Base-by-base conservation (phyloP, 2,888 invertebrate genomes). In the Gymnoscelis rufifasciata region DNA sequence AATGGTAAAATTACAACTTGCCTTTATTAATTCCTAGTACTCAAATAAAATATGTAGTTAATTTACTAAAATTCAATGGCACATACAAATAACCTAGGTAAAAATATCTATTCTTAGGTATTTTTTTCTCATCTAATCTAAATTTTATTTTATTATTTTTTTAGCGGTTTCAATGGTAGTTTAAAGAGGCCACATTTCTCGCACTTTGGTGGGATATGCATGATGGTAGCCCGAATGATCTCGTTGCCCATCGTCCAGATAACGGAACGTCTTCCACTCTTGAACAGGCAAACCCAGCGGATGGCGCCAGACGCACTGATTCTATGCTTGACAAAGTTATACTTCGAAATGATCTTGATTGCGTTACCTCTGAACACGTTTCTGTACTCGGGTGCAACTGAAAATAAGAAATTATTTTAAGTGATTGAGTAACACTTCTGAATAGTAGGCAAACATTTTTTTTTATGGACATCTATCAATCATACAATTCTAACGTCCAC, bases 161-260 rank as follows among this genome's bases (percentile, higher is more conserved):
- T 31, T 4, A 8, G 31, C n/a, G 33, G 10, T 19, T 33, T 19
- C n/a, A 2, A 30, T 2, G 19, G 28, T 8, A 39, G 29, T 30
- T 39, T 39, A 12, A 39, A 39, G 7, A 27, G 29, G 7, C 38
- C 38, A 5, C 38, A 39, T 39, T 39, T 39, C 11, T 19, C 29
- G 12, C 29, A 39, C 12, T 39, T 29, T 12, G 38, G 38, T 6
- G 28, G 38, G 15, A 19, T 29, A 7, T 39, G 29, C 19, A 28
- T 28, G 11, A 38, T 38, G 11, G 38, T 38, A 1, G 29, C 38
- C 19, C 29, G 28, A 1, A 38, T 4, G 10, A 38, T 38, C 8
- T 38, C 15, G 12, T 38, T 10, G 11, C 29, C 29, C 15, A 29
- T 28, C 7, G 29, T 38, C 38, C 38, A 38, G 5, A 38, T 15